Evolutionary conservation across 2,113 vertebrate species (phyloP).

Genomic region (Dipodomys stephensi): DNA sequence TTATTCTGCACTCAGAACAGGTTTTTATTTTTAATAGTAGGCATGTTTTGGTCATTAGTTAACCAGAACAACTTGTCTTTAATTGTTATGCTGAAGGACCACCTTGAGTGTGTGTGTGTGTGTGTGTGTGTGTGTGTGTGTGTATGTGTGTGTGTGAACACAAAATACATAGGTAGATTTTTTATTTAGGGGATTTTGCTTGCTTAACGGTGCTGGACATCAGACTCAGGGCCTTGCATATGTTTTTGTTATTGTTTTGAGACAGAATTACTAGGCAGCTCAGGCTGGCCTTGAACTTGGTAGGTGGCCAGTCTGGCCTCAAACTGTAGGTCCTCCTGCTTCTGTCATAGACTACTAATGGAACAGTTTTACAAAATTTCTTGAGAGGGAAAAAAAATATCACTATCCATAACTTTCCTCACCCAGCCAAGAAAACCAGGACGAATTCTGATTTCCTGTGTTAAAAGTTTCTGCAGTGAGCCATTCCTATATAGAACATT

Average conservation of each 20-base stretch:
- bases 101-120: not conserved
- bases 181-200: slow-evolving; percentile 14
- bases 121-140: too few relatives aligned
- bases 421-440: not conserved
- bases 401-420: not conserved
- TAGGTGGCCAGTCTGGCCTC: too few relatives aligned
- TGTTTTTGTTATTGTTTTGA: too few relatives aligned
- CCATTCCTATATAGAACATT: too few relatives aligned
- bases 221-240: too few relatives aligned
- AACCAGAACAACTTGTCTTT: slow-evolving; percentile 81
- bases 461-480: too few relatives aligned
- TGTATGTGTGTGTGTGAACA: not conserved
- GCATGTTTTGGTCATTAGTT: slow-evolving; percentile 76
- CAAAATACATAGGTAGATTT: slow-evolving; percentile 20
- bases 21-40: slow-evolving; percentile 80
- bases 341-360: not conserved
- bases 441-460: too few relatives aligned
- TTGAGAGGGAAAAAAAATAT: not conserved
- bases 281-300: too few relatives aligned
- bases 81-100: slow-evolving; percentile 54
- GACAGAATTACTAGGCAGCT: too few relatives aligned
- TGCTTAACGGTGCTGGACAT: not conserved
- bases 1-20: slow-evolving; percentile 73
- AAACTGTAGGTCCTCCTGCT: too few relatives aligned
- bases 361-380: slow-evolving; percentile 13